Conservation (phyloP, 2,113 vertebrate species). For the Toxostoma redivivum region DNA sequence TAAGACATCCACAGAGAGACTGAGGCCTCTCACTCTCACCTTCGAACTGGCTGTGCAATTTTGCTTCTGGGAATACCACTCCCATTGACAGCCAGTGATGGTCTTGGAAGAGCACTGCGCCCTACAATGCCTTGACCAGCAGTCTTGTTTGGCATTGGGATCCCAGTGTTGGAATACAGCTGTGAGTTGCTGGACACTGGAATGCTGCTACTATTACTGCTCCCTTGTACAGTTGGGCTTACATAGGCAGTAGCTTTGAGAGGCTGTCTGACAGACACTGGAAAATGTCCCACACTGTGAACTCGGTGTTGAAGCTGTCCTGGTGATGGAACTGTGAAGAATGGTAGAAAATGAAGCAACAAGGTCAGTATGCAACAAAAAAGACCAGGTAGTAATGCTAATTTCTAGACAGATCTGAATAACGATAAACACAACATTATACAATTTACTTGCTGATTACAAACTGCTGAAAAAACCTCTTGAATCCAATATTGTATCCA, state of each 20-base stretch:
- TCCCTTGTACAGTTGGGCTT: constrained; percentile 91
- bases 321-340: constrained; percentile 84
- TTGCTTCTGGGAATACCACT: constrained; percentile 89
- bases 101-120: constrained; percentile 91
- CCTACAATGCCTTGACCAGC: constrained; percentile 66
- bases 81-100: constrained; percentile 83
- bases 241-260: constrained; percentile 96
- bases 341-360: not conserved
- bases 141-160: constrained; percentile 85
- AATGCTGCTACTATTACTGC: constrained; percentile 62
- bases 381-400: not conserved
- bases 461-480: not conserved
- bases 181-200: constrained; percentile 77
- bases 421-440: not conserved
- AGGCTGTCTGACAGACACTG: constrained; percentile 79
- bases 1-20: not conserved
- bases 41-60: constrained; percentile 89
- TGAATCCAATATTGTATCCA: not conserved
- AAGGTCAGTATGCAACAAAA: not conserved
- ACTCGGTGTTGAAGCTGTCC: constrained; percentile 90
- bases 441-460: not conserved
- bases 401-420: not conserved
- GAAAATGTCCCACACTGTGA: constrained; percentile 92
- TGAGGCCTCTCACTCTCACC: constrained; percentile 68
- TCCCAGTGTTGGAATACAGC: constrained; percentile 78